Percentiles rank a stretch among this genome's conserved stretches.
phyloP scores from a whole-genome alignment of 1,140 invertebrate genomes.

The Drosophila funebris region DNA sequence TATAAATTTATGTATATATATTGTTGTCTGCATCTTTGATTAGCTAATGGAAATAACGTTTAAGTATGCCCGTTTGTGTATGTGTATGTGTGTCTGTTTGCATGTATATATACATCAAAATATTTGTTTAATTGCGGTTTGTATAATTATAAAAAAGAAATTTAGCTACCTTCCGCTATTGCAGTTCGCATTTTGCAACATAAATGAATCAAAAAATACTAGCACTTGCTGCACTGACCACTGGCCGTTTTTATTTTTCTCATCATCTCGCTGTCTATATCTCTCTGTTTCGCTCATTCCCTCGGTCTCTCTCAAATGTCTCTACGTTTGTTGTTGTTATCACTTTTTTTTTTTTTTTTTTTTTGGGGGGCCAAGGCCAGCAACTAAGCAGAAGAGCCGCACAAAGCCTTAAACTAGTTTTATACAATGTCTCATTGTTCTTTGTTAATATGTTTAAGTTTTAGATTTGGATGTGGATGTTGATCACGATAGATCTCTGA shows the following conservation, averaged over 20 bases:
- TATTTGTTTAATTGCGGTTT: constrained; percentile 64
- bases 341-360: constrained; percentile 64
- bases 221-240: constrained; percentile 50
- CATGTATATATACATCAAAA: constrained; percentile 73
- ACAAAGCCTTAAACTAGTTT: constrained; percentile 69
- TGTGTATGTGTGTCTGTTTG: constrained; percentile 34
- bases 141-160: constrained; percentile 73
- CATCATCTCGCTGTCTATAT: constrained; percentile 26
- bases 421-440: constrained; percentile 76
- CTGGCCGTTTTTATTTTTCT: constrained; percentile 22
- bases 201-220: constrained; percentile 71
- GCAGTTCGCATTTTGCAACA: constrained; percentile 48
- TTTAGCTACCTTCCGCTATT: constrained; percentile 65
- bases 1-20: constrained; percentile 37
- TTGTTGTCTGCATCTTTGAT: constrained; percentile 25
- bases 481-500: constrained; percentile 25
- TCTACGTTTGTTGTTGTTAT: constrained; percentile 46
- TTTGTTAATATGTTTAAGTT: constrained; percentile 61
- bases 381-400: constrained; percentile 63
- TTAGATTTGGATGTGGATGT: constrained; percentile 16
- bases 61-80: constrained; percentile 30
- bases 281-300: constrained; percentile 8
- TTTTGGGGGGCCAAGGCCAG: constrained; percentile 35
- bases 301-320: constrained; percentile 16
- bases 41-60: constrained; percentile 49